Evolutionary conservation across 2,113 vertebrate genomes (phyloP).

Genomic region (Chinchilla lanigera): DNA sequence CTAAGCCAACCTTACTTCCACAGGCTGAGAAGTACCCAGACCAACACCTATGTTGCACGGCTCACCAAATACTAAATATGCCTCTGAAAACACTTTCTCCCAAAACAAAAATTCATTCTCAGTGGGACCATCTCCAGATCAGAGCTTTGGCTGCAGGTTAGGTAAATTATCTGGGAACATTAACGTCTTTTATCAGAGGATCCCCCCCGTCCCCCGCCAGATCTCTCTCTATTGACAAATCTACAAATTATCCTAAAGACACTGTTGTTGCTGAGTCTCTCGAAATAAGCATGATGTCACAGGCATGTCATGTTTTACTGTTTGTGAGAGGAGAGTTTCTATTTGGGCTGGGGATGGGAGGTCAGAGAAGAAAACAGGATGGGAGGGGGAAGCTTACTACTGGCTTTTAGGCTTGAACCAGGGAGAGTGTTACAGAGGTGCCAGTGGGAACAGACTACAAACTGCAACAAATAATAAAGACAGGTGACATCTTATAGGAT

Average conservation of each 20-base stretch:
- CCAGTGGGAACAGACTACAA: conserved; percentile 41
- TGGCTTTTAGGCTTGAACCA: conserved; percentile 28
- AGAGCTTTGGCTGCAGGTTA: background rate
- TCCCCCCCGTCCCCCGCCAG: background rate
- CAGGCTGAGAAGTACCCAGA: background rate
- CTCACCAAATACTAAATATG: background rate
- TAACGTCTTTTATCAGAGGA: background rate
- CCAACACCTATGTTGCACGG: background rate
- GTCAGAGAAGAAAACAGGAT: background rate
- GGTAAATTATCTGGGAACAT: background rate
- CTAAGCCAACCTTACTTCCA: background rate
- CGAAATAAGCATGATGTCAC: conserved; percentile 44
- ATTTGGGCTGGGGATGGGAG: background rate
- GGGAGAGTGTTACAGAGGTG: conserved; percentile 5
- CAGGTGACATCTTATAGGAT: background rate
- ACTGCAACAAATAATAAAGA: conserved; percentile 54
- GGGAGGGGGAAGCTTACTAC: background rate
- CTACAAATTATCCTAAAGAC: conserved; percentile 46
- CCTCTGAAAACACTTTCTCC: background rate
- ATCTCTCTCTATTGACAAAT: conserved; percentile 49
- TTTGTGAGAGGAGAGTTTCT: background rate
- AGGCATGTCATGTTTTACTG: background rate
- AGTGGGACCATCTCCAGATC: background rate
- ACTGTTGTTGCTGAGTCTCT: background rate
- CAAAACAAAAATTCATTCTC: conserved; percentile 16